Conservation (phyloP, 2,888 invertebrate species). For the Thysanoteuthis rhombus region DNA sequence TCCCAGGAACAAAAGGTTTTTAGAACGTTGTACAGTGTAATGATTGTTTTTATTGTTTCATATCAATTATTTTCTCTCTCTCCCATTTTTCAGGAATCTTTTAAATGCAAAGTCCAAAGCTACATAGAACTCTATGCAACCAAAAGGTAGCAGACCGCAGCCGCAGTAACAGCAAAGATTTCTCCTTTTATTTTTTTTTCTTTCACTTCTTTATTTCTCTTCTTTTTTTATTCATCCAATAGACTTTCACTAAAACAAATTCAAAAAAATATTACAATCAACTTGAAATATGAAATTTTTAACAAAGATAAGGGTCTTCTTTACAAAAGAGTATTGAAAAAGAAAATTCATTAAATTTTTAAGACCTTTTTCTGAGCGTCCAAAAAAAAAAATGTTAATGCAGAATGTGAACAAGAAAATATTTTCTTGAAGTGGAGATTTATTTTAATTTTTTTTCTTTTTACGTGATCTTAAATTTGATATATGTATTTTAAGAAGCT, state of each 20-base stretch:
- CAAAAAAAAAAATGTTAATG: not conserved
- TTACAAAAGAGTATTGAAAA: not conserved
- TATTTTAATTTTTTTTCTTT: not conserved
- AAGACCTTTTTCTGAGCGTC: not conserved
- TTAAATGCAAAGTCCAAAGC: conserved; percentile 63
- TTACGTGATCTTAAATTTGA: not conserved
- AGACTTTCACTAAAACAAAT: not conserved
- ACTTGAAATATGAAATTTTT: not conserved
- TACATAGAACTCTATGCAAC: conserved; percentile 62
- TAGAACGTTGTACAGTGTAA: too few species aligned
- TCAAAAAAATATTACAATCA: not conserved
- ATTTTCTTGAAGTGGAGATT: too few species aligned
- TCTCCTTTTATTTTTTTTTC: conserved; percentile 12
- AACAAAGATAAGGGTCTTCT: not conserved
- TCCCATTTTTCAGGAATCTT: conserved; percentile 58
- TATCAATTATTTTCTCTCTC: not conserved
- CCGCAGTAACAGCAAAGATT: not conserved
- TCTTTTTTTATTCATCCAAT: not conserved
- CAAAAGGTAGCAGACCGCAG: conserved; percentile 51
- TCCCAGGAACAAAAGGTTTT: too few species aligned
- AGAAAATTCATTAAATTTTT: too few species aligned
- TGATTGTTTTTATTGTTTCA: too few species aligned
- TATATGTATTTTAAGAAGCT: not conserved
- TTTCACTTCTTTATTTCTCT: not conserved
- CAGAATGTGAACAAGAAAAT: not conserved